These are phyloP conservation scores for Diloba caeruleocephala DNA, from an alignment of 2,888 invertebrate species.

Conservation along the genomic window DNA sequence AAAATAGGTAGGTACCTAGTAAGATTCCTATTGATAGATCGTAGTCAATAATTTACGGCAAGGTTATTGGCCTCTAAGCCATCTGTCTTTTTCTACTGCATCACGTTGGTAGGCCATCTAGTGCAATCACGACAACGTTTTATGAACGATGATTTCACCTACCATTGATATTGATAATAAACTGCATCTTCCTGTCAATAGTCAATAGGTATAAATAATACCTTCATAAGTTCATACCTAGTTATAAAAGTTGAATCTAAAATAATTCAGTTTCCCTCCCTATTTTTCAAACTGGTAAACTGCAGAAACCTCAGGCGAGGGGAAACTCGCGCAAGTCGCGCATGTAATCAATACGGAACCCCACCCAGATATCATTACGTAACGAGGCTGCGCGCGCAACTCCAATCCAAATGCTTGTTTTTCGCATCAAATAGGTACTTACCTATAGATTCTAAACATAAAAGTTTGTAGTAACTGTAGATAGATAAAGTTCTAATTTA, in stretches of 20 bases:
- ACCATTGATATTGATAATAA: no score
- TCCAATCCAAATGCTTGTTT: conserved; percentile 52
- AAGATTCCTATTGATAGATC: conserved; percentile 55
- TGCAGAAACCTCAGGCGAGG: conserved; percentile 61
- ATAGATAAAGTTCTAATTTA: no score
- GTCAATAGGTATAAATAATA: no score
- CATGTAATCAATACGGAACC: conserved; percentile 81
- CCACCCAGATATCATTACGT: conserved; percentile 62
- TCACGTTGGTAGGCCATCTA: conserved; percentile 32
- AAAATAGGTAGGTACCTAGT: conserved; percentile 6
- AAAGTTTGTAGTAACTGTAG: no score
- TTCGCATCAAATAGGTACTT: conserved; percentile 77
- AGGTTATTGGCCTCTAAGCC: conserved; percentile 60
- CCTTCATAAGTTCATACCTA: conserved; percentile 41
- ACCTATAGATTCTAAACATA: no score
- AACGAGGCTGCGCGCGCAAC: conserved; percentile 77
- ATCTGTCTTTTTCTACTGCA: conserved; percentile 54
- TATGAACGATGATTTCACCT: no score
- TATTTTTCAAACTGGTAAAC: conserved; percentile 64
- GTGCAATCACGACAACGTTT: conserved; percentile 21
- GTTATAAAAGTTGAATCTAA: conserved; percentile 53
- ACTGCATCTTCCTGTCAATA: no score
- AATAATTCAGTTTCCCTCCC: conserved; percentile 71
- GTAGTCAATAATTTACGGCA: conserved; percentile 62
- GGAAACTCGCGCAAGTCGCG: conserved; percentile 69